Evolutionary conservation across 1,140 invertebrate species (phyloP).

Genomic region (Solen grandis): DNA sequence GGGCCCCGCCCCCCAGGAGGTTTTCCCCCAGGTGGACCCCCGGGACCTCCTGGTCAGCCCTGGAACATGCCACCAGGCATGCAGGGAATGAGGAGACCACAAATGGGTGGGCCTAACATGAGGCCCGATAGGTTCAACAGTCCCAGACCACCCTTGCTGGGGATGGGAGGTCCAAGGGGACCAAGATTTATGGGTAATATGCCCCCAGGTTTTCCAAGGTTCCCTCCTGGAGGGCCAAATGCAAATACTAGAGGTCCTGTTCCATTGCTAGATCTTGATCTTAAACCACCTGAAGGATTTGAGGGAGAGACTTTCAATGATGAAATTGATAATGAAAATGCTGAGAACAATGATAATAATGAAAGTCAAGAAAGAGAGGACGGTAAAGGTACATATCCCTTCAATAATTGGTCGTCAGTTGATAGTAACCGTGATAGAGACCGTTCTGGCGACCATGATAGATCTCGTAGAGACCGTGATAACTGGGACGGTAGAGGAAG

Average conservation of each 20-base stretch:
- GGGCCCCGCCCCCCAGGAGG: constrained; percentile 19
- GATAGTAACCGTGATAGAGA: constrained; percentile 27
- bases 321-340: constrained; percentile 21
- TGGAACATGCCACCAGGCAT: constrained; percentile 16
- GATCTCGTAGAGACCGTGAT: constrained; percentile 23
- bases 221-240: constrained; percentile 20
- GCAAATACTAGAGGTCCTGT: constrained; percentile 44
- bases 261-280: constrained; percentile 49
- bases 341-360: constrained; percentile 4
- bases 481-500: constrained; percentile 10
- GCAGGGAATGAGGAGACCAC: constrained; percentile 16
- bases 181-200: constrained; percentile 33
- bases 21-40: constrained; percentile 33
- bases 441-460: constrained; percentile 11
- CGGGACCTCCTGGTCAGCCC: constrained; percentile 18
- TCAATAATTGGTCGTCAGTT: constrained; percentile 30
- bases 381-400: constrained; percentile 14
- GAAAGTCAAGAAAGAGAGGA: constrained; percentile 24
- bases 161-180: constrained; percentile 35
- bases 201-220: constrained; percentile 26
- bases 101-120: neutral
- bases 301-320: constrained; percentile 47
- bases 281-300: constrained; percentile 46
- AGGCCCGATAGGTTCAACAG: neutral
- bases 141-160: neutral